Evolutionary conservation across 2,888 invertebrate genomes (phyloP), one percentile per base, ranked within the genome.

Genomic region (Hedychridium roseum): DNA sequence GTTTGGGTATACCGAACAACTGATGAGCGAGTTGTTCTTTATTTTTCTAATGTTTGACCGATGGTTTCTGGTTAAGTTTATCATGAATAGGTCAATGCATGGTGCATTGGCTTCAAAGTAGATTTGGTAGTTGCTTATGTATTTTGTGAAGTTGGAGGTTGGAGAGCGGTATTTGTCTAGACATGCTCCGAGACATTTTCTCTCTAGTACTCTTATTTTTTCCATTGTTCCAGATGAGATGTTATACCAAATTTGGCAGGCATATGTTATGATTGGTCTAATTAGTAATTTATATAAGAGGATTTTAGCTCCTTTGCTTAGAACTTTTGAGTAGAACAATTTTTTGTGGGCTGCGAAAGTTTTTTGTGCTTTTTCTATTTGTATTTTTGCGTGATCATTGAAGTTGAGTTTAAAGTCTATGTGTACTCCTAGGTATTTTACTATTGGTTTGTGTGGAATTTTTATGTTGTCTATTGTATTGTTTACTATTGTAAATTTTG

Each of bases 151-250:
- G 1, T 46, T 20, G 1, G 35, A 41, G n/a, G 17, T 7, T 2
- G 28, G 5, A 0, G 38, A 9, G 36, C 46, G 48, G 2, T 52
- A 48, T 2, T 3, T 7, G 0, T 12, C 18, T 1, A 46, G 32
- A 12, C 47, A 47, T 2, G 30, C 42, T 46, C 47, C 39, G 1
- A 60, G 14, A 12, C 51, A 56, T 37, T 39, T 46, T 17, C 52
- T 34, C 30, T 56, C 54, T 2, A 60, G 38, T 0, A 14, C 17
- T 23, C 51, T 37, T 0, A 53, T 2, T 36, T 40, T 42, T 23
- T 54, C 47, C 47, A 54, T 60, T 2, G 20, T 2, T 1, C 11
- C 1, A 0, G 49, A 41, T 0, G 18, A 35, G 0, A 50, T 27
- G 7, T 54, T 52, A 16, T 38, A 59, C 50, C 51, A 54, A 1